phyloP scores from a whole-genome alignment of 2,113 vertebrate species.

The Eudorcas thomsonii region DNA sequence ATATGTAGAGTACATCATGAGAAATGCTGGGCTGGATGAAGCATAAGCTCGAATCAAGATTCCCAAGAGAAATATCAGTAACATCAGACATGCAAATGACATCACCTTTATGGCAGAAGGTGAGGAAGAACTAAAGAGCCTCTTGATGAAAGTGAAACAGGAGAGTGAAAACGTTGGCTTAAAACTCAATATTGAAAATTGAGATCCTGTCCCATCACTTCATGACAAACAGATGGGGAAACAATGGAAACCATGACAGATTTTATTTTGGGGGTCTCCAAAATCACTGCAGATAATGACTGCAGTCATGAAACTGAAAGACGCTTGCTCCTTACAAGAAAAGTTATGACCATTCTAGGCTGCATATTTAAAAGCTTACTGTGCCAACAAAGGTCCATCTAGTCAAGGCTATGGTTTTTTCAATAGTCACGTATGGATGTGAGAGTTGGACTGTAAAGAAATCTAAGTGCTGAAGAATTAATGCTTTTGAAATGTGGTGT shows the following conservation, averaged over 20 bases:
- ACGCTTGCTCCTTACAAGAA: background rate
- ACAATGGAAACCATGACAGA: background rate
- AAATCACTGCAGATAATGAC: background rate
- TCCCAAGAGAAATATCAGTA: accelerated
- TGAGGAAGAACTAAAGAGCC: background rate
- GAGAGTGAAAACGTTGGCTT: background rate
- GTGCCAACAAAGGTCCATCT: background rate
- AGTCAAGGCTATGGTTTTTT: background rate
- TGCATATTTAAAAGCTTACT: background rate
- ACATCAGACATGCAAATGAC: background rate
- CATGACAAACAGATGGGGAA: background rate
- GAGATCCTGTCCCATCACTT: background rate
- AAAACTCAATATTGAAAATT: background rate
- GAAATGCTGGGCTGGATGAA: background rate
- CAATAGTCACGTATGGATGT: background rate
- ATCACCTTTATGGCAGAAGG: background rate
- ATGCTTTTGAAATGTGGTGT: background rate
- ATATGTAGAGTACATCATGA: background rate
- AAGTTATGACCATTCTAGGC: background rate
- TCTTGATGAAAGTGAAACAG: background rate
- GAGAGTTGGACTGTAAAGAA: background rate
- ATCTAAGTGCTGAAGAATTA: background rate
- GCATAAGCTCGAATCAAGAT: background rate
- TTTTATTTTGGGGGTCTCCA: background rate
- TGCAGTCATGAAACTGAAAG: background rate